These are phyloP conservation scores for Hydrozoanthus gracilis DNA, from an alignment of 92 coral and sea anemone species.

Conservation along the genomic window DNA sequence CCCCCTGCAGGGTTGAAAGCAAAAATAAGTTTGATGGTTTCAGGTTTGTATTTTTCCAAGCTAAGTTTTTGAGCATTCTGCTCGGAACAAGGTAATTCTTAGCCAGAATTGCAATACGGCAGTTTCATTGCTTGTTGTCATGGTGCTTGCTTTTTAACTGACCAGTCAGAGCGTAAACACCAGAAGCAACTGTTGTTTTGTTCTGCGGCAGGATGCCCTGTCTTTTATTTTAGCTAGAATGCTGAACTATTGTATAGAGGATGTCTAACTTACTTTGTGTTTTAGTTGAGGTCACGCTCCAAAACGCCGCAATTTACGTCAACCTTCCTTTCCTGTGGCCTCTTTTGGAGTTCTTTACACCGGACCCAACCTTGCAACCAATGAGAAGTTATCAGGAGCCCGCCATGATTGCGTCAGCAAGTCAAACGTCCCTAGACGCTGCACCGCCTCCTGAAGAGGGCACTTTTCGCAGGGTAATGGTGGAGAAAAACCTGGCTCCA, in stretches of 20 bases:
- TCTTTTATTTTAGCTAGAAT: neutral
- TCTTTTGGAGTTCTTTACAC: constrained; percentile 82
- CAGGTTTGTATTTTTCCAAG: too few species aligned
- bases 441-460: constrained; percentile 9
- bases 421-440: constrained; percentile 71
- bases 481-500: neutral
- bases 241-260: neutral
- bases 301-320: constrained; percentile 87
- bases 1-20: too few species aligned
- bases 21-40: too few species aligned
- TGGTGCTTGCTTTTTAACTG: too few species aligned
- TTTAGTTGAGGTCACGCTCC: constrained; percentile 84
- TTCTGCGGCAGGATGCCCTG: too few species aligned
- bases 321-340: constrained; percentile 91
- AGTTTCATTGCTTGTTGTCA: too few species aligned
- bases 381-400: constrained; percentile 20
- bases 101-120: too few species aligned
- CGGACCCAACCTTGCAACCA: constrained; percentile 34
- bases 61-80: too few species aligned
- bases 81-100: too few species aligned
- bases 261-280: constrained; percentile 1
- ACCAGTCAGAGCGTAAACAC: too few species aligned
- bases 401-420: constrained; percentile 56
- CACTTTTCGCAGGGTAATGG: neutral
- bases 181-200: too few species aligned